Conservation (phyloP, 2,888 invertebrate species). For the Mythimna albipuncta region DNA sequence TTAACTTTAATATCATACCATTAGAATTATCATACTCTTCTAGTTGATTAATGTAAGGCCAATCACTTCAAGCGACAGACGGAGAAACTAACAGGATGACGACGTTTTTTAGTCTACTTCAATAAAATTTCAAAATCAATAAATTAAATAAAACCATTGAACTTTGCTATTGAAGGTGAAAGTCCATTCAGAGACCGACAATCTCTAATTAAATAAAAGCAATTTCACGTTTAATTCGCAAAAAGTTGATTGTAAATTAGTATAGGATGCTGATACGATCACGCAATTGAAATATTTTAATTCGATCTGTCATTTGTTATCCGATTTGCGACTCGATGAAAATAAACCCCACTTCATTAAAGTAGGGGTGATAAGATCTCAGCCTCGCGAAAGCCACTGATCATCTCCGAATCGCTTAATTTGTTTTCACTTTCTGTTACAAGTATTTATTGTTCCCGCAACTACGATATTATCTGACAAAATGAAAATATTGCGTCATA, state of each 20-base stretch:
- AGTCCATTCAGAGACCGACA: slow-evolving; percentile 49
- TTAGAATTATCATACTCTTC: neutral
- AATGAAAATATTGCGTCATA: slow-evolving; percentile 82
- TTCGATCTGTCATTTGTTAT: slow-evolving; percentile 70
- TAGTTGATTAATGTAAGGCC: neutral
- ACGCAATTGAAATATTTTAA: slow-evolving; percentile 71
- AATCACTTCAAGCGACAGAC: slow-evolving; percentile 13
- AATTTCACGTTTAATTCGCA: slow-evolving; percentile 59
- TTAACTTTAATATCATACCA: neutral
- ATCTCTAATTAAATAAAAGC: slow-evolving; percentile 64
- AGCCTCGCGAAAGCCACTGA: slow-evolving; percentile 78
- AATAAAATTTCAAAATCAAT: slow-evolving; percentile 47
- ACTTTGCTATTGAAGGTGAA: slow-evolving; percentile 58
- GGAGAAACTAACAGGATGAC: slow-evolving; percentile 30
- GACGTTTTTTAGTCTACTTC: slow-evolving; percentile 27
- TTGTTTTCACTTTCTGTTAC: slow-evolving; percentile 87
- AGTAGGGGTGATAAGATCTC: slow-evolving; percentile 67
- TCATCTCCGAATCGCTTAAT: slow-evolving; percentile 82
- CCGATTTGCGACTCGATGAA: slow-evolving; percentile 60
- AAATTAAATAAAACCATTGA: slow-evolving; percentile 56
- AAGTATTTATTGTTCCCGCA: slow-evolving; percentile 79
- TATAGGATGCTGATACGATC: slow-evolving; percentile 69
- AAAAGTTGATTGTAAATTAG: slow-evolving; percentile 71
- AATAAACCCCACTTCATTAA: slow-evolving; percentile 68
- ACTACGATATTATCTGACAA: slow-evolving; percentile 84